A percentile compares a stretch with the other conserved stretches of the same genome.
phyloP scores from a whole-genome alignment of 2,797 vertebrate species.

The Nyctibius grandis region DNA sequence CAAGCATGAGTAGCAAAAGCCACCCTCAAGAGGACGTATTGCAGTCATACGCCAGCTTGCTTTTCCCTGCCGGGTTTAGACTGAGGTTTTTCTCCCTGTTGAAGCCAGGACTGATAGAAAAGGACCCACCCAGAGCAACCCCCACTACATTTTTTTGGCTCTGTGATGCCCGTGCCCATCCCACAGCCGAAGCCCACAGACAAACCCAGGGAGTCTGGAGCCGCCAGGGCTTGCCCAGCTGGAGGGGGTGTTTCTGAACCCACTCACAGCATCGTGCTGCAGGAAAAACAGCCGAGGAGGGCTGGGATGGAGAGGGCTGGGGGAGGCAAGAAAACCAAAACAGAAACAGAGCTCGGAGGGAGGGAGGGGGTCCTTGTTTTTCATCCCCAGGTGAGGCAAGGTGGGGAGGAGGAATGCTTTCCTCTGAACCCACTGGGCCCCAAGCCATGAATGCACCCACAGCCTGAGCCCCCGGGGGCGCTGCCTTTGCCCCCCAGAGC shows the following conservation, averaged over 20 bases:
- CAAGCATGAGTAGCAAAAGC: not conserved
- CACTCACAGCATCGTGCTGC: not conserved
- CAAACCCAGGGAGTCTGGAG: not conserved
- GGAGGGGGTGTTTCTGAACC: conserved; percentile 12
- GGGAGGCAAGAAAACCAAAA: conserved; percentile 8
- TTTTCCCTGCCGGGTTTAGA: not conserved
- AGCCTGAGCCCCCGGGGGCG: not conserved
- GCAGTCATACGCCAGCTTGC: not conserved
- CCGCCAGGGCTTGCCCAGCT: not conserved
- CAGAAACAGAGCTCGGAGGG: not conserved
- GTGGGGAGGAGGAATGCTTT: not conserved
- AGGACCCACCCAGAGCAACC: not conserved
- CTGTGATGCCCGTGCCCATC: not conserved
- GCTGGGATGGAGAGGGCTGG: not conserved
- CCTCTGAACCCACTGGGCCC: not conserved
- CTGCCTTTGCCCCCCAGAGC: not conserved
- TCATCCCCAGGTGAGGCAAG: not conserved
- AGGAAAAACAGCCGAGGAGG: not conserved
- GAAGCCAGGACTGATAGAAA: not conserved
- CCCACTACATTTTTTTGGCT: not conserved
- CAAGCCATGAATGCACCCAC: not conserved
- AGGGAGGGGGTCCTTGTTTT: not conserved
- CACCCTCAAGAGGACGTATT: not conserved
- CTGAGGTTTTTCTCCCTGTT: not conserved
- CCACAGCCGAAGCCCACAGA: not conserved